Base-by-base conservation (phyloP, 2,113 vertebrate genomes). In the Psilopsiagon aymara region DNA sequence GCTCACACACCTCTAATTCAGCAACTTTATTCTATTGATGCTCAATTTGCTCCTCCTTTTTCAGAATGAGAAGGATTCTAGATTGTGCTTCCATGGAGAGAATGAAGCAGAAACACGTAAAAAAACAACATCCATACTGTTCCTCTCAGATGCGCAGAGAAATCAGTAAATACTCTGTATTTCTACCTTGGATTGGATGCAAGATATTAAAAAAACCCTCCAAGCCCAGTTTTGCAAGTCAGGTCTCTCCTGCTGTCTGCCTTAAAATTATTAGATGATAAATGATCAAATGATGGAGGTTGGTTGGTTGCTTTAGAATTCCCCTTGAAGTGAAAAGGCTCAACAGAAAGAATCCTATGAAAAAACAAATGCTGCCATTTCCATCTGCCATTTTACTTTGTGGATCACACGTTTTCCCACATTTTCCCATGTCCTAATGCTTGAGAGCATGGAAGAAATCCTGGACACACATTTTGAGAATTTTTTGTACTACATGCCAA, bases 321-420 rank as follows among this genome's bases (percentile, higher is more conserved):
- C 82, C 44, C 62, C 95, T 87, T 66, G 62, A 85, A 96, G 41
- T 75, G n/a, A 91, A 90, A 90, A 88, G 64, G 21, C 60, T 87
- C 43, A 69, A 51, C 55, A 52, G 49, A 59, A 86, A 85, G 39
- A 92, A 94, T 64, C 33, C n/a, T 63, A 68, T 60, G 66, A 91
- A 88, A 62, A 84, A 71, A 88, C 14, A 93, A 94, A 86, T 28
- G 13, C 39, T 83, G 43, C 67, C 46, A n/a, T 82, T 94, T 95
- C 62, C 37, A 77, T 39, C 86, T 71, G 31, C 80, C 37, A 29
- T 44, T 64, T 81, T 67, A 76, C 46, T 29, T 71, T n/a, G 70
- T 16, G 28, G 63, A 53, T 37, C 49, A n/a, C 28, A 29, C 2
- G 0, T 39, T 83, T 86, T 51, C 78, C 80, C 49, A 78, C 31